Percentiles rank a stretch among this genome's conserved stretches.
Conservation (phyloP, 2,113 vertebrate species). For the Rhea americana region DNA sequence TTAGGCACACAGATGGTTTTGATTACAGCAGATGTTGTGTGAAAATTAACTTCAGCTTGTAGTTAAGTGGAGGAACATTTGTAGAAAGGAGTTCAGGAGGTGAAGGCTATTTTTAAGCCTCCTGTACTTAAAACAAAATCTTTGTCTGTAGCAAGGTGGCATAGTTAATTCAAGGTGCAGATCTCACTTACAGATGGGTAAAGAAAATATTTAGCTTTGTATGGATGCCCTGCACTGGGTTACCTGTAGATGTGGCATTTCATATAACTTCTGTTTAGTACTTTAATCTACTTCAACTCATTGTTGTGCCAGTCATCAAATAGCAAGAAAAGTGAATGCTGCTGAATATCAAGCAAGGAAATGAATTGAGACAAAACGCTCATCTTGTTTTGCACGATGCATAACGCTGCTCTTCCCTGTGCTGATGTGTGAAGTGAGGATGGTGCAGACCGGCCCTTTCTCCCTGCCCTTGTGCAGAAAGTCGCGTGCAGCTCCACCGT, state of each 20-base stretch:
- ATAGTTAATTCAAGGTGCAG: neutral
- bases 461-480: neutral
- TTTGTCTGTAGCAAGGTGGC: slow-evolving; percentile 8
- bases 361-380: neutral
- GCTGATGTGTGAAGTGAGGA: neutral
- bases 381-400: neutral
- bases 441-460: neutral
- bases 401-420: neutral
- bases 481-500: neutral
- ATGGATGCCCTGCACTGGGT: neutral
- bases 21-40: slow-evolving; percentile 74
- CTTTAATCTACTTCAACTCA: neutral
- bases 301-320: neutral
- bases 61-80: slow-evolving; percentile 22
- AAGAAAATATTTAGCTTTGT: slow-evolving; percentile 5
- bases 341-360: neutral
- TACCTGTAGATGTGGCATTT: neutral
- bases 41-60: slow-evolving; percentile 81
- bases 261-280: neutral
- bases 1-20: slow-evolving; percentile 75
- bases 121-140: slow-evolving; percentile 4
- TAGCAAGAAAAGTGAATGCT: neutral
- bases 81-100: slow-evolving; percentile 15
- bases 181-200: neutral
- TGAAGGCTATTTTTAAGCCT: slow-evolving; percentile 54